A percentile compares a stretch with the other conserved stretches of the same genome.
Evolutionary conservation across 1,140 invertebrate species (phyloP).

Genomic region (Teleopsis dalmanni): DNA sequence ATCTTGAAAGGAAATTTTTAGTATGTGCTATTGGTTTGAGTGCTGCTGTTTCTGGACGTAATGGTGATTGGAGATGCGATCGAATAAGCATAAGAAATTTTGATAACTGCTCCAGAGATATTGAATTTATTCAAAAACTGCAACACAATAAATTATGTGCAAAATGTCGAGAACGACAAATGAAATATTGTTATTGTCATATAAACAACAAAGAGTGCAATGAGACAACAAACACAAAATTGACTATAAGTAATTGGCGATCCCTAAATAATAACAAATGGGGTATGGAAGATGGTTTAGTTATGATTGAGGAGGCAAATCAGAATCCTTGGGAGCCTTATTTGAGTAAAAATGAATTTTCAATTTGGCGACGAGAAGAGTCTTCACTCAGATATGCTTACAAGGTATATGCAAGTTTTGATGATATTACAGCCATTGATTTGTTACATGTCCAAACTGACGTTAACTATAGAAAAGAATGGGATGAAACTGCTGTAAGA

Average conservation of each 20-base stretch:
- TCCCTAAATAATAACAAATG: slow-evolving; percentile 13
- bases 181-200: slow-evolving; percentile 52
- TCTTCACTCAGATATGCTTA: slow-evolving; percentile 63
- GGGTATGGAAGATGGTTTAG: slow-evolving; percentile 29
- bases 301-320: slow-evolving; percentile 38
- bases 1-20: slow-evolving; percentile 24
- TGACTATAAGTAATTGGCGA: slow-evolving; percentile 20
- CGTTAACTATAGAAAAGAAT: slow-evolving; percentile 65
- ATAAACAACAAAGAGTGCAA: slow-evolving; percentile 54
- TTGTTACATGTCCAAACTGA: slow-evolving; percentile 77
- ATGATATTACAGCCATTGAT: slow-evolving; percentile 68
- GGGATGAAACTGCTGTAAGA: slow-evolving; percentile 71
- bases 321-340: slow-evolving; percentile 66
- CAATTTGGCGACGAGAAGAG: slow-evolving; percentile 72
- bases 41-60: slow-evolving; percentile 11
- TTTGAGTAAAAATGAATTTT: slow-evolving; percentile 67
- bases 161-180: slow-evolving; percentile 47
- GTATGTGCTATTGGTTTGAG: slow-evolving; percentile 33
- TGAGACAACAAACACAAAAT: background rate
- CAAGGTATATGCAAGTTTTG: slow-evolving; percentile 76
- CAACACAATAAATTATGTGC: slow-evolving; percentile 43
- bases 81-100: slow-evolving; percentile 31
- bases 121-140: slow-evolving; percentile 33
- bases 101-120: slow-evolving; percentile 27
- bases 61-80: slow-evolving; percentile 29